Evolutionary conservation across 2,113 vertebrate species (phyloP).

Genomic region (Tragelaphus scriptus): DNA sequence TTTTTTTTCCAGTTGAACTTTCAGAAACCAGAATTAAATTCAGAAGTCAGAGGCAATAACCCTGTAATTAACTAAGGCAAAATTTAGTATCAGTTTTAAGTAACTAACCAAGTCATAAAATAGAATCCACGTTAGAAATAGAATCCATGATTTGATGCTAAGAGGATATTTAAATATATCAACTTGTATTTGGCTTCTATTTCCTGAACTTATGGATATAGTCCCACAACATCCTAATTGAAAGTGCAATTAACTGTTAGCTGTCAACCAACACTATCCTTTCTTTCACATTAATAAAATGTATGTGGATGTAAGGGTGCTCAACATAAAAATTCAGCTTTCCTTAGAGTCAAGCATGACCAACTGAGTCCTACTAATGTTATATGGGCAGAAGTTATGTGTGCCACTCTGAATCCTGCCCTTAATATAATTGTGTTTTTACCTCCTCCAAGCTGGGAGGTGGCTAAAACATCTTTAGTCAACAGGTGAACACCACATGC

Average conservation of each 20-base stretch:
- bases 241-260: background rate
- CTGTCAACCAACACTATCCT: background rate
- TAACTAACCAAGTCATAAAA: background rate
- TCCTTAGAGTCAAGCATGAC: background rate
- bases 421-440: background rate
- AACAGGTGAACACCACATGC: background rate
- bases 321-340: background rate
- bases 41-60: slow-evolving; percentile 43
- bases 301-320: background rate
- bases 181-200: background rate
- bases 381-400: background rate
- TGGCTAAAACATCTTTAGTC: background rate
- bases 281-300: background rate
- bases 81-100: slow-evolving; percentile 57
- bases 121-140: background rate
- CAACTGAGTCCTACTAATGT: background rate
- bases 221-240: background rate
- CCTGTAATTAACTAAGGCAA: slow-evolving; percentile 36
- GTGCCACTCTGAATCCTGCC: background rate
- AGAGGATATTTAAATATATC: background rate
- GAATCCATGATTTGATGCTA: slow-evolving; percentile 18
- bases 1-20: slow-evolving; percentile 31
- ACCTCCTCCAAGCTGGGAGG: background rate
- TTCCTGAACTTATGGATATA: background rate
- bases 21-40: slow-evolving; percentile 61